Evolutionary conservation across 1,140 invertebrate genomes (phyloP).

Genomic region (Drosophila rhopaloa): DNA sequence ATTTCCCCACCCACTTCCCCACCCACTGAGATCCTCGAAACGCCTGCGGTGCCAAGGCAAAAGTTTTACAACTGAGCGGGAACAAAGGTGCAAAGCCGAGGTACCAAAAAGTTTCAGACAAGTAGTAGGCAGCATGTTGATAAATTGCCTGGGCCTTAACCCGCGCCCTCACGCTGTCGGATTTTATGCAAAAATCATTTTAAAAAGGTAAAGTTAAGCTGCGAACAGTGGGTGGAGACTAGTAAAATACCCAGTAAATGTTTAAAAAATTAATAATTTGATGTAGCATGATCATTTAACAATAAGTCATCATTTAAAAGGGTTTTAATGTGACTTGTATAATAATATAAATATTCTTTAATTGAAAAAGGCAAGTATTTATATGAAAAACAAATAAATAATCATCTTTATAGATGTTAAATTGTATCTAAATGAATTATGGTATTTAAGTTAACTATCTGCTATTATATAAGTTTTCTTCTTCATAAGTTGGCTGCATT

Average conservation of each 20-base stretch:
- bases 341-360: no score
- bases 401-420: no score
- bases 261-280: no score
- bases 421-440: no score
- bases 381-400: no score
- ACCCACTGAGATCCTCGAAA: conserved; percentile 34
- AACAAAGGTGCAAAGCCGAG: conserved; percentile 37
- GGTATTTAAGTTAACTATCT: no score
- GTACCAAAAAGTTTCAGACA: conserved; percentile 65
- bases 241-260: not conserved
- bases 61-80: conserved; percentile 59
- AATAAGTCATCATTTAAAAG: no score
- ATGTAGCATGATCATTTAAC: no score
- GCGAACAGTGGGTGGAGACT: not conserved
- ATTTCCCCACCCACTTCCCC: not conserved
- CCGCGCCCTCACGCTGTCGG: conserved; percentile 47
- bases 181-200: conserved; percentile 76
- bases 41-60: conserved; percentile 65
- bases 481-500: no score
- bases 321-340: no score
- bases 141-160: conserved; percentile 71
- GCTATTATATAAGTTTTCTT: no score
- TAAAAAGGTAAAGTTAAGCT: conserved; percentile 14
- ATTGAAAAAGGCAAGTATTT: no score
- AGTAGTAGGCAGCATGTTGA: conserved; percentile 76